Evolutionary conservation across 2,797 vertebrate genomes (phyloP), one percentile per base, ranked within the genome.

Genomic region (Aulostomus chinensis): DNA sequence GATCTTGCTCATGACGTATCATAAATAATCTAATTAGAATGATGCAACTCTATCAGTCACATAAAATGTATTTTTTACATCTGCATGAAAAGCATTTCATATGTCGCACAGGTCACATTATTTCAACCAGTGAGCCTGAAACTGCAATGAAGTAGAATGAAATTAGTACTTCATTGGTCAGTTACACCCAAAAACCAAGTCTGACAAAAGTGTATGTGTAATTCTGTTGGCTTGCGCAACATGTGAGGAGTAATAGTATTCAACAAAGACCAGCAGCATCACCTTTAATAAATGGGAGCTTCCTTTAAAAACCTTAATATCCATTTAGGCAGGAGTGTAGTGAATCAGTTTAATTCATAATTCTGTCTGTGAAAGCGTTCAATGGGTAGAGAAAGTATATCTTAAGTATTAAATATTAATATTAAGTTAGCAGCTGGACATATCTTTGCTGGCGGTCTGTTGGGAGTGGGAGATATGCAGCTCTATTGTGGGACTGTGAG

Each of bases 41-140:
- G 89, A 91, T 89, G 89, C 83, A 92, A 92, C 90, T 91, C 85
- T 80, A n/a, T n/a, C n/a, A n/a, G 87, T 94, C 90, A 93, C 92
- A 91, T 92, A 87, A 74, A 94, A 93, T 93, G 93, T 94, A 94
- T 93, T 93, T 85, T 84, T 84, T 86, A 88, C 90, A 91, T 84
- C 90, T 92, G 91, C 87, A 86, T 76, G 78, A 88, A 66, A 86
- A 89, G 89, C 87, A 83, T 87, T 89, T n/a, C n/a, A n/a, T n/a
- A n/a, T n/a, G n/a, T n/a, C n/a, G 89, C 86, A 93, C 90, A 91
- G 93, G 92, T 92, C 90, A 88, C 85, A 89, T 89, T 90, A 37
- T 81, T 89, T 88, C 91, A 90, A 92, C 90, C 89, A 65, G 91
- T 90, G 92, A 92, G 91, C 90, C 83, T 63, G 87, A 86, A 89